phyloP scores from a whole-genome alignment of 37 sponge, comb jelly and placozoan genomes.

The Diacarnus erythraeanus region DNA sequence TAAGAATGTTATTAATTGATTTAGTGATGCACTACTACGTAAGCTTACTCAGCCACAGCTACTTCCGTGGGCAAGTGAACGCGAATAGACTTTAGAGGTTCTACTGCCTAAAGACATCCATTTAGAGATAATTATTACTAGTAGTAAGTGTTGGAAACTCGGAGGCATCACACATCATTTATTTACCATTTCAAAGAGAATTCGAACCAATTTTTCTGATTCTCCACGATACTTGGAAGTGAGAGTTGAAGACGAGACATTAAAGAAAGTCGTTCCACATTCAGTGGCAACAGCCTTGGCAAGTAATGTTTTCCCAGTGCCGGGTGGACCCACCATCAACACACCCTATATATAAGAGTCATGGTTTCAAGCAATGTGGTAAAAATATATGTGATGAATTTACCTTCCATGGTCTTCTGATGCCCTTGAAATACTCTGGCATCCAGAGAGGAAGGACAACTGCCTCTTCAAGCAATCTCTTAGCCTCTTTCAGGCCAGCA shows the following conservation, averaged over 20 bases:
- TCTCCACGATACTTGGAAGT: constrained; percentile 96
- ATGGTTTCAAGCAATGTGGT: background rate
- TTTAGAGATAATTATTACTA: no score
- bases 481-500: constrained; percentile 94
- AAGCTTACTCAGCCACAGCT: no score
- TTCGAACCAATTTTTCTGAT: constrained; percentile 92
- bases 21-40: no score
- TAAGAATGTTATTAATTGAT: no score
- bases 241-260: constrained; percentile 92
- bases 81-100: no score
- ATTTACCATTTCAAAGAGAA: constrained; percentile 93
- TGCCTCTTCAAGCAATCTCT: constrained; percentile 94
- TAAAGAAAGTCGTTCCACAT: constrained; percentile 99
- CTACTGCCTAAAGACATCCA: no score
- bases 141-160: no score
- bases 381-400: background rate
- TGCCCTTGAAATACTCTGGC: constrained; percentile 98
- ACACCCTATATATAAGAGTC: constrained; percentile 57
- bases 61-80: no score
- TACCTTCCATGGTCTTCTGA: constrained; percentile 97
- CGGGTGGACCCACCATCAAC: constrained; percentile 97
- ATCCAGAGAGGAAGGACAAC: constrained; percentile 96
- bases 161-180: no score
- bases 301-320: constrained; percentile 97
- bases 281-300: constrained; percentile 99